phyloP scores from a whole-genome alignment of 2,797 vertebrate genomes.

The Halcyon smyrnensis region DNA sequence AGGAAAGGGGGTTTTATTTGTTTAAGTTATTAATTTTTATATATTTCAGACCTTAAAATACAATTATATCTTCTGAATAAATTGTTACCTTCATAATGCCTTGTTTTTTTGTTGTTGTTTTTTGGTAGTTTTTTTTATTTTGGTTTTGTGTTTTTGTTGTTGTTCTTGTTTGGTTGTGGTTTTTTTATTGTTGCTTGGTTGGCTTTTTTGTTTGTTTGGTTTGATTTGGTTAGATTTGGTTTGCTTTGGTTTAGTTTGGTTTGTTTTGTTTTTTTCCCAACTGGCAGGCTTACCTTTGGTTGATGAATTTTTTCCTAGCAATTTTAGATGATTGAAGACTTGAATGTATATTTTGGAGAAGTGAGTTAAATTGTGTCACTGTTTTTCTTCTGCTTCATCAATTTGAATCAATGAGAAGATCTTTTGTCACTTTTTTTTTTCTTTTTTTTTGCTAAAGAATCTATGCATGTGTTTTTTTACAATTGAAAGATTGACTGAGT shows the following conservation, averaged over 20 bases:
- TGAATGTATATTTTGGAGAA: background rate
- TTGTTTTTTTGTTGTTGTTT: background rate
- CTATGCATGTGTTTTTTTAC: background rate
- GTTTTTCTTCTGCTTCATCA: background rate
- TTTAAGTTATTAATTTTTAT: background rate
- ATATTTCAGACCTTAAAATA: background rate
- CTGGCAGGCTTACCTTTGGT: background rate
- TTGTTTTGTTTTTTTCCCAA: fast-evolving
- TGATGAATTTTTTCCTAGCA: background rate
- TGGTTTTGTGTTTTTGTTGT: too few relatives aligned
- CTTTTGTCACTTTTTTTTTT: background rate
- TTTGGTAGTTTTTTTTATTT: too few relatives aligned
- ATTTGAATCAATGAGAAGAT: background rate
- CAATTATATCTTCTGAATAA: background rate
- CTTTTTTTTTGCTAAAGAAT: background rate
- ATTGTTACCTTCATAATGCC: background rate
- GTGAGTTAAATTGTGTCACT: background rate
- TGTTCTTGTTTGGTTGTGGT: too few relatives aligned
- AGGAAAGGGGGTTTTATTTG: background rate
- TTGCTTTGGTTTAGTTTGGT: too few relatives aligned
- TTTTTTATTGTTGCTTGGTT: too few relatives aligned
- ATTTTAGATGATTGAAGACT: background rate
- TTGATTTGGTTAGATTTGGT: too few relatives aligned
- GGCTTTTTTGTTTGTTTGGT: too few relatives aligned
- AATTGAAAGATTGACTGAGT: background rate